phyloP scores from a whole-genome alignment of 2,888 invertebrate species.

The Melangyna quadrimaculata region DNA sequence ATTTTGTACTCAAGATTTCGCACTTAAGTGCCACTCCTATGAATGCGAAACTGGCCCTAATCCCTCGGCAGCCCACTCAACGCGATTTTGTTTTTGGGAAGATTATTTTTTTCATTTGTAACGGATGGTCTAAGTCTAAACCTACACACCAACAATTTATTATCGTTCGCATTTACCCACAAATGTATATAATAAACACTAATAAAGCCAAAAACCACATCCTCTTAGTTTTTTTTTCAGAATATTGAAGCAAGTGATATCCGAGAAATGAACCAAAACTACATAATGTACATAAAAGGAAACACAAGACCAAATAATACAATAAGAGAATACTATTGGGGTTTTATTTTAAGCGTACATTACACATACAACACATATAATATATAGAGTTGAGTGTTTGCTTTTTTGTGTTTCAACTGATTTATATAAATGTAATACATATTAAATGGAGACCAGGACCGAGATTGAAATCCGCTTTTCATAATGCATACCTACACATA shows the following conservation, averaged over 20 bases:
- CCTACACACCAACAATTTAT: slow-evolving; percentile 41
- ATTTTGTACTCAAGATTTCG: too few relatives aligned
- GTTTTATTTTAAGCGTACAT: background rate
- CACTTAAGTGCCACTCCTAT: too few relatives aligned
- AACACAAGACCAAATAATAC: slow-evolving; percentile 19
- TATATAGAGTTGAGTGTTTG: background rate
- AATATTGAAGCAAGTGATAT: slow-evolving; percentile 25
- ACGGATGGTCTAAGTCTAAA: background rate
- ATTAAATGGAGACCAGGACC: background rate
- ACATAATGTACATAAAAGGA: too few relatives aligned
- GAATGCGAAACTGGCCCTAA: too few relatives aligned
- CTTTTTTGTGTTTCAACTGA: slow-evolving; percentile 11
- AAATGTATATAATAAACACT: slow-evolving; percentile 53
- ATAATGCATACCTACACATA: background rate
- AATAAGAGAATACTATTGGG: background rate
- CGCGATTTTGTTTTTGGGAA: too few relatives aligned
- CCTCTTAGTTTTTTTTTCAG: background rate
- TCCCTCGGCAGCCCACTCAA: too few relatives aligned
- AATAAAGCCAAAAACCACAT: slow-evolving; percentile 49
- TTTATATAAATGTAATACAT: background rate
- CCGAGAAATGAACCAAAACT: slow-evolving; percentile 18
- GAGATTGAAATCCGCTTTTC: slow-evolving; percentile 25
- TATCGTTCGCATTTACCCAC: slow-evolving; percentile 53
- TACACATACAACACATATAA: background rate
- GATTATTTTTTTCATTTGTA: too few relatives aligned